A percentile compares a stretch with the other conserved stretches of the same genome.
Conservation (phyloP, 2,888 invertebrate species). For the Tuta absoluta region DNA sequence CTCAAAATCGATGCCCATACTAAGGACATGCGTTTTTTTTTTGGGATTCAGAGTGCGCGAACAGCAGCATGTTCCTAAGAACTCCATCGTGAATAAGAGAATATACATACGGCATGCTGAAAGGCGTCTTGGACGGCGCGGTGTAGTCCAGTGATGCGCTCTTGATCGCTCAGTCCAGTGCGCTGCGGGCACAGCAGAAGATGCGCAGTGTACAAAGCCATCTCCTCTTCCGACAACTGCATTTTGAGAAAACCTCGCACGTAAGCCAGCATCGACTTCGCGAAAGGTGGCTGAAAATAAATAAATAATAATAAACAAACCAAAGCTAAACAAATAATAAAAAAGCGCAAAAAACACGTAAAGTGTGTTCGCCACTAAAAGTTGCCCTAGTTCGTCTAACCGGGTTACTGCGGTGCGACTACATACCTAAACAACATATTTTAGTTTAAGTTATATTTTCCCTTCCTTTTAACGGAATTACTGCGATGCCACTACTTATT, state of each 20-base stretch:
- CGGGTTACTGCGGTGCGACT: no score
- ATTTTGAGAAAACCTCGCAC: conserved; percentile 87
- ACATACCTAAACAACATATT: no score
- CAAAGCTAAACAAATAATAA: no score
- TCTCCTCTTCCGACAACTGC: conserved; percentile 92
- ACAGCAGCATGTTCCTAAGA: no score
- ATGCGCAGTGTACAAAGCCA: conserved; percentile 93
- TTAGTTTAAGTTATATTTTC: no score
- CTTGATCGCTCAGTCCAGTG: conserved; percentile 87
- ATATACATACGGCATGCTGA: conserved; percentile 66
- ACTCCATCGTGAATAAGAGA: background rate
- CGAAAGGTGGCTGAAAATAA: conserved; percentile 93
- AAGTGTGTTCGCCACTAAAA: no score
- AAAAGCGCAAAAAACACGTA: no score
- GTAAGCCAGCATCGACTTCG: conserved; percentile 90
- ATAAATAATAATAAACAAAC: conserved; percentile 21
- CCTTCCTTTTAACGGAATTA: no score
- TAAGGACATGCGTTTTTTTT: no score
- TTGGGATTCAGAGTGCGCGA: no score
- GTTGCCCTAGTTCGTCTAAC: no score
- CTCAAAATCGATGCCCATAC: no score
- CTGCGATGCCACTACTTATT: background rate
- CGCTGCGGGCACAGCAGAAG: conserved; percentile 92
- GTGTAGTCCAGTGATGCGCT: conserved; percentile 83
- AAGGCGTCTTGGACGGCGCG: conserved; percentile 90